Conservation (phyloP, 2,888 invertebrate genomes). For the Uloborus plumipes region DNA sequence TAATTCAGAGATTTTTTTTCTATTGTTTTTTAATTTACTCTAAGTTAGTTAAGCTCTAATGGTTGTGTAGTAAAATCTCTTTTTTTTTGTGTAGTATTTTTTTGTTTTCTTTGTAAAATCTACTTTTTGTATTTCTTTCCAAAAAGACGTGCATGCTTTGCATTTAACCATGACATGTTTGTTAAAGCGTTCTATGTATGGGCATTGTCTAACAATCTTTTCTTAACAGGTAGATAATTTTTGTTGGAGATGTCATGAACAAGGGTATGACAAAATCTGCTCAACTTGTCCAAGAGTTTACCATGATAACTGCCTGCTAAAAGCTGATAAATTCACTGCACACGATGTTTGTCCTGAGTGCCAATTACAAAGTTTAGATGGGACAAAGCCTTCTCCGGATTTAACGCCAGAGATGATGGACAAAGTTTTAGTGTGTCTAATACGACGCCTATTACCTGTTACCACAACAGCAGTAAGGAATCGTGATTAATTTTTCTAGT, state of each 20-base stretch:
- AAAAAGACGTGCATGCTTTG: too few species aligned
- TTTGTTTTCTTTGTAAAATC: too few species aligned
- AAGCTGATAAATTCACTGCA: not conserved
- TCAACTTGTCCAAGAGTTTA: not conserved
- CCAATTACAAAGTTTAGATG: not conserved
- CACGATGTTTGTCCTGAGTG: conserved; percentile 9
- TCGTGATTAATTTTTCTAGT: too few species aligned
- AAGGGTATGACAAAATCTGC: not conserved
- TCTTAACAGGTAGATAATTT: not conserved
- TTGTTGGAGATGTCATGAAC: conserved; percentile 11
- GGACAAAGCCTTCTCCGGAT: not conserved
- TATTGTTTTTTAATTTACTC: too few species aligned
- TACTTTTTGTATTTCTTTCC: too few species aligned
- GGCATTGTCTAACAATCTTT: too few species aligned
- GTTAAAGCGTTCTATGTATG: too few species aligned
- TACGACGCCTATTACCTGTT: not conserved
- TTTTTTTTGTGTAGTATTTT: too few species aligned
- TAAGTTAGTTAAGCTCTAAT: too few species aligned
- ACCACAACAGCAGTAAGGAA: not conserved
- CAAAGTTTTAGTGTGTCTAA: not conserved
- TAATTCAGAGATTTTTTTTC: too few species aligned
- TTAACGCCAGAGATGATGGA: not conserved
- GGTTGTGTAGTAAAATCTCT: too few species aligned
- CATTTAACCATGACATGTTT: too few species aligned
- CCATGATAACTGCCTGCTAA: not conserved